Percentiles rank a stretch among this genome's conserved stretches.
Evolutionary conservation across 2,113 vertebrate species (phyloP).

Genomic region (Amazona guildingii): DNA sequence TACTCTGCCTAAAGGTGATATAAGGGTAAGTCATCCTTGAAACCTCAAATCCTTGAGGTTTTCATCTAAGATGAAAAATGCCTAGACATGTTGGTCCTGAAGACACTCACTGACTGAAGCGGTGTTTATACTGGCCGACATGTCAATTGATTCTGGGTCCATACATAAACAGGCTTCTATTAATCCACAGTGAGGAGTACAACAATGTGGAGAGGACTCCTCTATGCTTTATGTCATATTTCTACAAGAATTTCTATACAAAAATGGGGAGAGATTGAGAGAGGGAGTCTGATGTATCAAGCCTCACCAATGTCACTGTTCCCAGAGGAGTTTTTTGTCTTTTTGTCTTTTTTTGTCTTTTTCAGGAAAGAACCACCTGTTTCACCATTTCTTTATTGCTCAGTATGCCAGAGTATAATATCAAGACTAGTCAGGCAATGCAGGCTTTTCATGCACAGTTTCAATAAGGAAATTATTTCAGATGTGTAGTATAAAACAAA

Average conservation of each 20-base stretch:
- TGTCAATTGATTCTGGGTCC: not conserved
- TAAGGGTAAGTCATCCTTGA: not conserved
- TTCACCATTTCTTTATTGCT: not conserved
- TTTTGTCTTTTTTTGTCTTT: not conserved
- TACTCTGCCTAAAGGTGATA: not conserved
- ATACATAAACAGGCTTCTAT: not conserved
- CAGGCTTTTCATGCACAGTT: not conserved
- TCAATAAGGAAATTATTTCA: not conserved
- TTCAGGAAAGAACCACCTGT: not conserved
- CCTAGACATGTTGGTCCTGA: not conserved
- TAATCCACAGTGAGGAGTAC: not conserved
- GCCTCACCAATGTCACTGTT: not conserved
- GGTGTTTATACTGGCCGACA: not conserved
- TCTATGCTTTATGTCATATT: not conserved
- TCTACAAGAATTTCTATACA: not conserved
- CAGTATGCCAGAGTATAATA: not conserved
- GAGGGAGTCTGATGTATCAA: not conserved
- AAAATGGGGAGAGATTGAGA: not conserved
- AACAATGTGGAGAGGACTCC: not conserved
- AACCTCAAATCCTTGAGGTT: not conserved
- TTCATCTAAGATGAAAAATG: not conserved
- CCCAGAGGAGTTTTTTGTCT: not conserved
- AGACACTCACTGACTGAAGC: not conserved
- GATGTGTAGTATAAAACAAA: not conserved
- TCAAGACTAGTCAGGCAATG: not conserved